phyloP scores from a whole-genome alignment of 2,113 vertebrate genomes.

The Etia nguti region DNA sequence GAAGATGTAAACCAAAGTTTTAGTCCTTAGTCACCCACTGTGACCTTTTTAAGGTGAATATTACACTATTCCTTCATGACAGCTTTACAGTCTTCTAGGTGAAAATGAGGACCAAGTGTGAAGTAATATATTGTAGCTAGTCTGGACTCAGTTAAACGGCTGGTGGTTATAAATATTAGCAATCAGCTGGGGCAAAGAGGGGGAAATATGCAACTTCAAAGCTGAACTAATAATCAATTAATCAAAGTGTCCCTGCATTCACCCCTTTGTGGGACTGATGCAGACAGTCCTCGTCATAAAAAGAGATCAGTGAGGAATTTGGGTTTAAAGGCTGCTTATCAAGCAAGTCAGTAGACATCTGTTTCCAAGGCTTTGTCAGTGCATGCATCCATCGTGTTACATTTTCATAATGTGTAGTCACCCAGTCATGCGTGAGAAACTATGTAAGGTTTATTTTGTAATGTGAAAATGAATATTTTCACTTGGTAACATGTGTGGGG shows the following conservation, averaged over 20 bases:
- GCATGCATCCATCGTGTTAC: neutral
- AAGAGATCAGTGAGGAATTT: constrained; percentile 53
- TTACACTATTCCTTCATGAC: constrained; percentile 54
- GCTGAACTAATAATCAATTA: constrained; percentile 70
- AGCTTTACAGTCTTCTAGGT: constrained; percentile 69
- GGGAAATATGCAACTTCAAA: constrained; percentile 69
- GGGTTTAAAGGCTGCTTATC: constrained; percentile 33
- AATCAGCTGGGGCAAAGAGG: constrained; percentile 39
- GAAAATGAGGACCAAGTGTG: constrained; percentile 66
- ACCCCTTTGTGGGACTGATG: constrained; percentile 51
- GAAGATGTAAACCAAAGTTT: constrained; percentile 4
- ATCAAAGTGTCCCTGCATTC: constrained; percentile 74
- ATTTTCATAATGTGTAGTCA: neutral
- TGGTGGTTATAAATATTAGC: constrained; percentile 78
- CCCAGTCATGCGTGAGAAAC: neutral
- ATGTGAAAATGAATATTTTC: neutral
- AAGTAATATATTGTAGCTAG: constrained; percentile 64
- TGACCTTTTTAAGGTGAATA: constrained; percentile 51
- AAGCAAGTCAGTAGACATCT: constrained; percentile 44
- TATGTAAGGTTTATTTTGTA: neutral
- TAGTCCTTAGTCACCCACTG: neutral
- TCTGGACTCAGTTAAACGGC: constrained; percentile 66
- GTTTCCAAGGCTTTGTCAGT: constrained; percentile 9
- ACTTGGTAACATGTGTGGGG: neutral
- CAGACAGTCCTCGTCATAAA: constrained; percentile 55